Conservation (phyloP, 1,140 invertebrate species). For the Procambarus clarkii region DNA sequence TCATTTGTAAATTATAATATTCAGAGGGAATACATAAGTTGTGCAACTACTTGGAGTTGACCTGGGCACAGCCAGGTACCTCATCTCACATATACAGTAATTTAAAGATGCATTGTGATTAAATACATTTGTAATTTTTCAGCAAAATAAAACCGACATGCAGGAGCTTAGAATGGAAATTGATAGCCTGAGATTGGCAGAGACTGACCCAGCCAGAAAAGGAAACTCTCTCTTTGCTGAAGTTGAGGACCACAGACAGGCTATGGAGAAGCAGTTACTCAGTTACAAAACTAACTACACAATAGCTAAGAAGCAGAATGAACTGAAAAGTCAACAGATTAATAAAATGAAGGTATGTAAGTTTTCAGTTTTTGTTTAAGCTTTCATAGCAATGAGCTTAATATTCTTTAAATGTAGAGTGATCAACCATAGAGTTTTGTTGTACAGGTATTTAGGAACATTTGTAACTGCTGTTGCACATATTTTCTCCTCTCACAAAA, state of each 20-base stretch:
- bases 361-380: not conserved
- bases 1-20: too few relatives aligned
- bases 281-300: slow-evolving; percentile 65
- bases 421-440: too few relatives aligned
- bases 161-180: slow-evolving; percentile 45
- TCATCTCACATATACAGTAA: too few relatives aligned
- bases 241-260: slow-evolving; percentile 73
- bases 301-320: slow-evolving; percentile 60
- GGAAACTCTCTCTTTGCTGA: slow-evolving; percentile 74
- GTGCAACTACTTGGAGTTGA: too few relatives aligned
- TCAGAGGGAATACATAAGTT: too few relatives aligned
- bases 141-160: slow-evolving; percentile 61
- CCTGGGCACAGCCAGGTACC: too few relatives aligned
- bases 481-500: too few relatives aligned
- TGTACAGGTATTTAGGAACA: too few relatives aligned
- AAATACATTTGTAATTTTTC: slow-evolving; percentile 1
- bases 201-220: slow-evolving; percentile 70
- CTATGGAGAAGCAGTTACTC: slow-evolving; percentile 70
- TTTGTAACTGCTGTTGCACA: too few relatives aligned
- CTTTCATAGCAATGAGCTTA: too few relatives aligned
- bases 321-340: slow-evolving; percentile 47
- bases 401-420: too few relatives aligned
- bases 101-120: too few relatives aligned
- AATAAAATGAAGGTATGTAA: slow-evolving; percentile 63
- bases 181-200: slow-evolving; percentile 33